phyloP scores from a whole-genome alignment of 1,140 invertebrate genomes.

The Drosophila subpulchrella region DNA sequence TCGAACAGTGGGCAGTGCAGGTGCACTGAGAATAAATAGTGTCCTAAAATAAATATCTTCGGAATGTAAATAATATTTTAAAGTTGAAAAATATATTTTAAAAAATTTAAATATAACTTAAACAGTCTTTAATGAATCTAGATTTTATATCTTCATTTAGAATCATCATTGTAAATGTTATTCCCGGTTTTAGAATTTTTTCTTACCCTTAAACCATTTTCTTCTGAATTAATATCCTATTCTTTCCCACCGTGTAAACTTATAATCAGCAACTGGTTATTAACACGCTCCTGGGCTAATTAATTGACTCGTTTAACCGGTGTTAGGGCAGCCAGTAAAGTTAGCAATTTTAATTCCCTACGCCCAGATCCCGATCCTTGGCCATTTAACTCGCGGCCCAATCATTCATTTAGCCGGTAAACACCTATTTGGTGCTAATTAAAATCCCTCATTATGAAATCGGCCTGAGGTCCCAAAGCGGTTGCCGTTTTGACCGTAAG shows the following conservation, averaged over 20 bases:
- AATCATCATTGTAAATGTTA: neutral
- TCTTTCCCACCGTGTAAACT: neutral
- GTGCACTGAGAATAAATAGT: conserved; percentile 13
- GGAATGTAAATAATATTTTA: no score
- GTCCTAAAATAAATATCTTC: no score
- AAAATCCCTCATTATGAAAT: conserved; percentile 82
- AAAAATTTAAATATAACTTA: no score
- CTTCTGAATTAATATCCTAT: neutral
- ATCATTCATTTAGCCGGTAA: conserved; percentile 39
- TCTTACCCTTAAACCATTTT: neutral
- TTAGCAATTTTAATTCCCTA: conserved; percentile 18
- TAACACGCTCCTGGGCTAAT: conserved; percentile 70
- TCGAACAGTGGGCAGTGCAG: conserved; percentile 31
- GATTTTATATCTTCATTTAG: neutral
- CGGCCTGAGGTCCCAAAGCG: conserved; percentile 53
- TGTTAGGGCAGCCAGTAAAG: conserved; percentile 14
- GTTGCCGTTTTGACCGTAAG: conserved; percentile 73
- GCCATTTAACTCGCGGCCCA: conserved; percentile 9
- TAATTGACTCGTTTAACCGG: conserved; percentile 65
- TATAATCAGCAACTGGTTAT: conserved; percentile 67
- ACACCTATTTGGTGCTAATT: conserved; percentile 76
- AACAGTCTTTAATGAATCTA: no score
- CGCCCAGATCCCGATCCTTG: conserved; percentile 4
- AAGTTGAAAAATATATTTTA: no score
- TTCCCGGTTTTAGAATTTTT: neutral